Evolutionary conservation across 2,797 vertebrate genomes (phyloP), one percentile per base, ranked within the genome.

Genomic region (Pseudopleuronectes americanus): DNA sequence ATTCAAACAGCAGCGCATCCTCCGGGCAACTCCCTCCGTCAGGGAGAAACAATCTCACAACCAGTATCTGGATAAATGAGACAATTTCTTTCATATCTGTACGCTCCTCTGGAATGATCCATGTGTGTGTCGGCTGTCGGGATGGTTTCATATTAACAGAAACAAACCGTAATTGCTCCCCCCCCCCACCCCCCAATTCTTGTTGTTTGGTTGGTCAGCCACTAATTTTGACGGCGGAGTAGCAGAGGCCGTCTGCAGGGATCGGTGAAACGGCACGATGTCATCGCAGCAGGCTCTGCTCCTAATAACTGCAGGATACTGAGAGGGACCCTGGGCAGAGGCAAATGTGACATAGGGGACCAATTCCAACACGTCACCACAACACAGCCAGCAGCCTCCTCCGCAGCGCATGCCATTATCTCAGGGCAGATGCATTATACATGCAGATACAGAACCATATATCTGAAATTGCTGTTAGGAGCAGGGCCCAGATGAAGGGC

Each of bases 381-480:
- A 90, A 87, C 88, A 87, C 74, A 82, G 87, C 86, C 82, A 84
- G 85, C 74, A 72, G 70, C 80, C 76, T 68, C 69, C 71, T 72
- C 83, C 57, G 81, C 83, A 68, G 79, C 57, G 80, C 86, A 79
- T 73, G 78, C 84, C 87, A 87, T 92, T 90, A 93, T 90, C 87
- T 87, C 62, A 23, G 64, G 48, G 55, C 28, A 7, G 57, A 90
- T 93, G 89, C 91, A 92, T 91, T 90, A 91, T 89, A 90, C 85
- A 92, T 93, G 87, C 84, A 88, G 86, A 90, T 91, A 83, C 84
- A 76, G 78, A 74, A 51, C 79, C 43, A 60, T 79, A 76, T 88
- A 80, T 89, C 67, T 81, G 75, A 86, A 87, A 91, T 86, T 89
- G 84, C 84, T 72, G 84, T 88, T 91, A 90, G 84, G 85, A 90